Evolutionary conservation across 2,888 invertebrate species (phyloP).

Genomic region (Mythimna vitellina): DNA sequence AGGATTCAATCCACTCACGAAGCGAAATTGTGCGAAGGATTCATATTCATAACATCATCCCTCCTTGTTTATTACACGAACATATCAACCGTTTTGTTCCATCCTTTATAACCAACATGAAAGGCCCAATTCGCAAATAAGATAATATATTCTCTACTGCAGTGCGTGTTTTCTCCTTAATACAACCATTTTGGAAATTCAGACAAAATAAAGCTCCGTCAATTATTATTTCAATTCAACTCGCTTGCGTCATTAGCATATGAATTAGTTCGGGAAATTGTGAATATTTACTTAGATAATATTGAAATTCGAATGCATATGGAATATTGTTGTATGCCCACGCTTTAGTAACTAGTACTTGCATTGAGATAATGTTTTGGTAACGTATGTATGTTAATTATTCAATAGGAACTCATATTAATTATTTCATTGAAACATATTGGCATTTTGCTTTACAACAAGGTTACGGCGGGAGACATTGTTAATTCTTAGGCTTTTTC

Average conservation of each 20-base stretch:
- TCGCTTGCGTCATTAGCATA: constrained; percentile 56
- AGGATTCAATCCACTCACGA: constrained; percentile 61
- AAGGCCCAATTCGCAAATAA: constrained; percentile 78
- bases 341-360: constrained; percentile 17
- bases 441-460: no score
- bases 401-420: constrained; percentile 2
- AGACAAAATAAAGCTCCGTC: constrained; percentile 53
- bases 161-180: constrained; percentile 84
- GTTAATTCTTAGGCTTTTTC: no score
- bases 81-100: constrained; percentile 70
- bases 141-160: constrained; percentile 74
- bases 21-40: constrained; percentile 63
- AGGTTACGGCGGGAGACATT: no score
- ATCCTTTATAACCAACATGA: constrained; percentile 77
- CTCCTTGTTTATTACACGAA: constrained; percentile 74
- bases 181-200: constrained; percentile 80
- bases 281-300: constrained; percentile 54
- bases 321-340: constrained; percentile 13
- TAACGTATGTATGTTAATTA: constrained; percentile 34
- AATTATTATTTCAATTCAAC: constrained; percentile 62
- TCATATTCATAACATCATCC: constrained; percentile 70
- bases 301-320: constrained; percentile 39
- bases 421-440: no score
- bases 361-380: constrained; percentile 14
- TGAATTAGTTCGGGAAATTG: constrained; percentile 54